phyloP scores from a whole-genome alignment of 2,888 invertebrate species.

The Tipula unca region DNA sequence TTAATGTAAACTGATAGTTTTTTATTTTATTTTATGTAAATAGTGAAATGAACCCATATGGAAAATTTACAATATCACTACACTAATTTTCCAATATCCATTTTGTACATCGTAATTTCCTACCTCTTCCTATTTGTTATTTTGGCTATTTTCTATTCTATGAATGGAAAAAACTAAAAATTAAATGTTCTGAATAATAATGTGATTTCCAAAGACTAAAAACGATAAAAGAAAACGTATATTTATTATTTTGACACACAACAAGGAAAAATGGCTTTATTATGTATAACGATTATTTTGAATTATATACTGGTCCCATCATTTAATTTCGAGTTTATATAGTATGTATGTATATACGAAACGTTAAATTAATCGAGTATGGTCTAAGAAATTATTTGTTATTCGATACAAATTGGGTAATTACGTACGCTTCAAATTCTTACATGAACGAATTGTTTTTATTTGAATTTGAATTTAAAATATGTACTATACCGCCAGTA shows the following conservation, averaged over 20 bases:
- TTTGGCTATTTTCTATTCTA: background rate
- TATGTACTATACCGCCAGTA: too few species aligned
- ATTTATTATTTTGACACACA: background rate
- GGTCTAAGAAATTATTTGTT: too few species aligned
- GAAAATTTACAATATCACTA: background rate
- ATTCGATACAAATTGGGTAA: too few species aligned
- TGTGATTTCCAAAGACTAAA: background rate
- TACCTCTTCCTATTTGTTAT: background rate
- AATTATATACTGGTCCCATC: background rate
- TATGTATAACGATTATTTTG: background rate
- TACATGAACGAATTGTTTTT: too few species aligned
- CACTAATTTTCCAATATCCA: background rate
- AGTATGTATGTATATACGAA: too few species aligned
- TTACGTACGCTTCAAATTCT: too few species aligned
- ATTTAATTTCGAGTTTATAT: background rate
- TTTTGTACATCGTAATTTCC: background rate
- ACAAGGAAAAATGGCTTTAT: background rate
- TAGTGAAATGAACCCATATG: background rate
- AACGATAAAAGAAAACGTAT: background rate
- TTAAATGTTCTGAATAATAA: background rate
- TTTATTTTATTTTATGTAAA: background rate
- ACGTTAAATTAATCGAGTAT: too few species aligned
- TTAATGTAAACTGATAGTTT: background rate
- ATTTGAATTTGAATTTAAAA: too few species aligned
- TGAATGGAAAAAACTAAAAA: background rate